These are phyloP conservation scores for Sardinella longiceps DNA, from an alignment of 2,797 vertebrate genomes.

Conservation along the genomic window DNA sequence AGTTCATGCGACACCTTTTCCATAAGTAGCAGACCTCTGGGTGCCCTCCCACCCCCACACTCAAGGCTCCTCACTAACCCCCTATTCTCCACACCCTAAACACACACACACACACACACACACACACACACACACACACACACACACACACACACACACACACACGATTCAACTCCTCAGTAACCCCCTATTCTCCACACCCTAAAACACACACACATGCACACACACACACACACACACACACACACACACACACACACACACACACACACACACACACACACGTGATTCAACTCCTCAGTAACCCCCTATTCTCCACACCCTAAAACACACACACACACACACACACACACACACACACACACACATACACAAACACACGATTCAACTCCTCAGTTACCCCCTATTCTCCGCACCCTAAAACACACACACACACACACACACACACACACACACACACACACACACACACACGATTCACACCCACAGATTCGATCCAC, in stretches of 20 bases:
- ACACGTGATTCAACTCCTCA: neutral
- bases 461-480: neutral
- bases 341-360: neutral
- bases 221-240: neutral
- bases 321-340: neutral
- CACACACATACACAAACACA: no score
- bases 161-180: no score
- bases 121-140: neutral
- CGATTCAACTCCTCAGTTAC: no score
- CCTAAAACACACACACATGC: neutral
- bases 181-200: neutral
- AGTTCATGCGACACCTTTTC: neutral
- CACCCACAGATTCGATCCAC: no score
- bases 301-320: neutral
- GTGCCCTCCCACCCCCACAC: neutral
- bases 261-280: neutral
- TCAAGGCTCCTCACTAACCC: neutral
- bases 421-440: neutral
- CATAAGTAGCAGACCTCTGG: neutral
- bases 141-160: no score
- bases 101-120: neutral
- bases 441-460: neutral
- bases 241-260: neutral
- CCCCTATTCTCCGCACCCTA: neutral
- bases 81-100: neutral